Conservation (phyloP, 1,140 invertebrate species). For the Zaprionus nigranus region DNA sequence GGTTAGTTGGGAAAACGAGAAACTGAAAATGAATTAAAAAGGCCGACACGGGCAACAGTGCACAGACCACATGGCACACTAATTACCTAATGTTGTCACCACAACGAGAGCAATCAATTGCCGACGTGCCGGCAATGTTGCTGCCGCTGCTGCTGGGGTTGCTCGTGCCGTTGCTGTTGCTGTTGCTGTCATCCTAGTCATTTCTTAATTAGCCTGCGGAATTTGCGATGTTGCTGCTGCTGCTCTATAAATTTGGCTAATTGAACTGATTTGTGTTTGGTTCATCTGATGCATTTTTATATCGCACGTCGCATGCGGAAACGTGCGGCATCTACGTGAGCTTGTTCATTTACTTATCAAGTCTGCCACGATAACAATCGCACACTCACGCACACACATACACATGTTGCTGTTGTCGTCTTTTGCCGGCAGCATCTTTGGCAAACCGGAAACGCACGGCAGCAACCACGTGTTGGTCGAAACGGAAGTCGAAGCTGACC, state of each 20-base stretch:
- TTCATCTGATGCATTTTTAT: conserved; percentile 74
- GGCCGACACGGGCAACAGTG: too few species aligned
- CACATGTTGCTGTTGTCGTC: conserved; percentile 7
- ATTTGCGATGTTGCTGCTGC: conserved; percentile 27
- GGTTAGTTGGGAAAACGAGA: conserved; percentile 9
- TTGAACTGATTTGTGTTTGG: conserved; percentile 74
- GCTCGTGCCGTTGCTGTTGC: conserved; percentile 2
- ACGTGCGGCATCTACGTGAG: conserved; percentile 70
- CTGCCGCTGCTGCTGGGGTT: background rate
- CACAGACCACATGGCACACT: conserved; percentile 46
- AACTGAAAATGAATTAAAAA: conserved; percentile 51
- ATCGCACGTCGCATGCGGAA: conserved; percentile 68
- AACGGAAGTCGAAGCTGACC: conserved; percentile 28
- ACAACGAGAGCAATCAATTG: conserved; percentile 78
- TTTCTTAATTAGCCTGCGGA: conserved; percentile 61
- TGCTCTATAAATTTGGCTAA: conserved; percentile 71
- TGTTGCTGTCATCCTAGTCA: conserved; percentile 28
- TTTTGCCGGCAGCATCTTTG: conserved; percentile 35
- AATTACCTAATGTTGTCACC: conserved; percentile 81
- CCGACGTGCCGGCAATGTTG: conserved; percentile 58
- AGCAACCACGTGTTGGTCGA: conserved; percentile 42
- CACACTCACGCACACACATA: conserved; percentile 23
- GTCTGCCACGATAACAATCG: conserved; percentile 44
- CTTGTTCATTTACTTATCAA: conserved; percentile 58
- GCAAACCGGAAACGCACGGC: conserved; percentile 35